Evolutionary conservation across 2,113 vertebrate species (phyloP).

Genomic region (Cephalopterus ornatus): DNA sequence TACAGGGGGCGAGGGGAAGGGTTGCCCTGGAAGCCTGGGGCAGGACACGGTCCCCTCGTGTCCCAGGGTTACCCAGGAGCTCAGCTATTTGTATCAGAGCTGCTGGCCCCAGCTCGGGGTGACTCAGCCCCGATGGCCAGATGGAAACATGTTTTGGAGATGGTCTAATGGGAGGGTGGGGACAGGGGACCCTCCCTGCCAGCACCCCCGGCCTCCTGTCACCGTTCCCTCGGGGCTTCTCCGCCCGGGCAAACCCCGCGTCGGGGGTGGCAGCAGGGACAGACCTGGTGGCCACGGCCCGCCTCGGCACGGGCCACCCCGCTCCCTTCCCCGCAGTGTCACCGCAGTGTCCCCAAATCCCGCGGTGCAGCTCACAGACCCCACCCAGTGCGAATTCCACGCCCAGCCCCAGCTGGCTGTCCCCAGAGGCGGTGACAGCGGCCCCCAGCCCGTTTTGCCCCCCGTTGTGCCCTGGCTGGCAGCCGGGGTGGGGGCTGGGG

Average conservation of each 20-base stretch:
- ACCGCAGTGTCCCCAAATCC: background rate
- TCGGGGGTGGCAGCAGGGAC: background rate
- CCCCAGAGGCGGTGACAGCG: background rate
- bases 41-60: background rate
- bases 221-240: background rate
- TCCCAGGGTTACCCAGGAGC: background rate
- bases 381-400: background rate
- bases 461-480: background rate
- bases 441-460: too few species aligned
- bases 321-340: accelerated
- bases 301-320: accelerated
- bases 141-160: constrained; percentile 19
- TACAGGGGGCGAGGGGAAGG: background rate
- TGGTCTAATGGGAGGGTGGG: constrained; percentile 11
- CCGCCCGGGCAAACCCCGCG: background rate
- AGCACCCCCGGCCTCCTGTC: background rate
- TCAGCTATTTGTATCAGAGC: background rate
- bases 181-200: background rate
- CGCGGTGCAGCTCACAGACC: accelerated
- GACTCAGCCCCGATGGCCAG: background rate
- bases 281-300: accelerated
- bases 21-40: background rate
- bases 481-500: background rate
- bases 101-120: background rate
- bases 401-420: background rate